Conservation (phyloP, 2,113 vertebrate genomes). For the Vulpes vulpes region DNA sequence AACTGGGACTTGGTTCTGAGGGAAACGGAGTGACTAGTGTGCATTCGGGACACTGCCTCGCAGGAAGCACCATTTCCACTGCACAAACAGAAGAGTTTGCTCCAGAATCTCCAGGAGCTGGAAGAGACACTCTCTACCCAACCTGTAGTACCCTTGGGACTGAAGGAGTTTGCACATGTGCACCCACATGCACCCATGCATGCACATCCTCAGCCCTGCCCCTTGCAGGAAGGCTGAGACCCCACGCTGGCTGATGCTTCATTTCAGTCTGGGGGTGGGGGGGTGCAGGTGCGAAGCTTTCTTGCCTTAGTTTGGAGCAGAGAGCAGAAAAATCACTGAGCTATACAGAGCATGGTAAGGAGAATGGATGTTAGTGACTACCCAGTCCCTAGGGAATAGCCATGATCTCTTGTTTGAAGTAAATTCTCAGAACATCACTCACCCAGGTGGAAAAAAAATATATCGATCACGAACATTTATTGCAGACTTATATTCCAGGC, state of each 20-base stretch:
- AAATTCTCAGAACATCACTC: slow-evolving; percentile 62
- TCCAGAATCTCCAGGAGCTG: neutral
- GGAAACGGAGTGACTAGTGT: neutral
- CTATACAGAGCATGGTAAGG: slow-evolving; percentile 57
- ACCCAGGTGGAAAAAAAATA: slow-evolving; percentile 49
- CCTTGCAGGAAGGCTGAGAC: neutral
- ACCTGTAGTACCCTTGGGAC: neutral
- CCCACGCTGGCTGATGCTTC: neutral
- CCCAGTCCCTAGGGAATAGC: slow-evolving; percentile 28
- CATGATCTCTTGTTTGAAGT: slow-evolving; percentile 63
- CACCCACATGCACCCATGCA: accelerated
- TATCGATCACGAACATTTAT: neutral
- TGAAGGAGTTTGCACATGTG: neutral
- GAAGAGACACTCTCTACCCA: neutral
- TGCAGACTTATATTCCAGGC: neutral
- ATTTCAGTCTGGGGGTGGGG: neutral
- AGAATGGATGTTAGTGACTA: slow-evolving; percentile 53
- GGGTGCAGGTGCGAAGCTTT: neutral
- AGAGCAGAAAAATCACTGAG: slow-evolving; percentile 67
- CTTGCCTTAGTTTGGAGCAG: slow-evolving; percentile 45
- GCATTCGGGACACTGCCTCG: accelerated
- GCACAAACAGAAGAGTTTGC: neutral
- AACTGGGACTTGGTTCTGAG: neutral
- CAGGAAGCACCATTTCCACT: neutral
- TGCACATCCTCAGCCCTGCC: neutral